A percentile compares a stretch with the other conserved stretches of the same genome.
These are phyloP conservation scores for Andrena fulva DNA, from an alignment of 2,888 invertebrate genomes.

Conservation along the genomic window DNA sequence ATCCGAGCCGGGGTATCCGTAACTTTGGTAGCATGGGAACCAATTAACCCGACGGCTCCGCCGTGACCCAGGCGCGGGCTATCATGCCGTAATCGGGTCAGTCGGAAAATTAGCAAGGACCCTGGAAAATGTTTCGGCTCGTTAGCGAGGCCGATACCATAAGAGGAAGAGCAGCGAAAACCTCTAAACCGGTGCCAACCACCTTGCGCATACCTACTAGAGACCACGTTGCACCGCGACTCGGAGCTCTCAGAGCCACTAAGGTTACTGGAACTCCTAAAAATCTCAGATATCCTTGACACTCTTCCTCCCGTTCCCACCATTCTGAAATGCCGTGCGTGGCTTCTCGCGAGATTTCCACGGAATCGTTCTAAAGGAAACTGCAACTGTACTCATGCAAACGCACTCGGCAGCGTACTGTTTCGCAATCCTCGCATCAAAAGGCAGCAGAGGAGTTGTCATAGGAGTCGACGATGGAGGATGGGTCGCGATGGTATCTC, in stretches of 20 bases:
- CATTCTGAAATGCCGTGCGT: not conserved
- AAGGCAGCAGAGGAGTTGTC: conserved; percentile 21
- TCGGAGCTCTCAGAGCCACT: not conserved
- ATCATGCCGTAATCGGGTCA: conserved; percentile 61
- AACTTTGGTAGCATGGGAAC: conserved; percentile 67
- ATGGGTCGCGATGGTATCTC: conserved; percentile 30
- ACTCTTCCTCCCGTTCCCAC: not conserved
- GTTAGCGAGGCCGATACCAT: conserved; percentile 50
- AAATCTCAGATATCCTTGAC: not conserved
- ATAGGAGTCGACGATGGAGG: not conserved
- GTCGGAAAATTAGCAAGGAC: conserved; percentile 66
- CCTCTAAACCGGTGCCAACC: conserved; percentile 21
- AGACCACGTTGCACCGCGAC: conserved; percentile 27
- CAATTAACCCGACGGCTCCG: conserved; percentile 67
- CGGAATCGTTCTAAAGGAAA: not conserved
- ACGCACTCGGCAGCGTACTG: not conserved
- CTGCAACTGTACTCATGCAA: not conserved
- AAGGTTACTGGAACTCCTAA: not conserved
- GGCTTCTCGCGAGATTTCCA: not conserved
- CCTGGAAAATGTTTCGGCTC: conserved; percentile 64
- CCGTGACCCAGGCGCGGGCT: conserved; percentile 46
- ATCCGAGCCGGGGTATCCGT: conserved; percentile 60
- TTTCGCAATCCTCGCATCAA: conserved; percentile 20
- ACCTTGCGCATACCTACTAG: conserved; percentile 22
- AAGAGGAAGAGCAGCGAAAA: conserved; percentile 1